phyloP scores from a whole-genome alignment of 2,888 invertebrate species.

The Cheiracanthium punctorium region DNA sequence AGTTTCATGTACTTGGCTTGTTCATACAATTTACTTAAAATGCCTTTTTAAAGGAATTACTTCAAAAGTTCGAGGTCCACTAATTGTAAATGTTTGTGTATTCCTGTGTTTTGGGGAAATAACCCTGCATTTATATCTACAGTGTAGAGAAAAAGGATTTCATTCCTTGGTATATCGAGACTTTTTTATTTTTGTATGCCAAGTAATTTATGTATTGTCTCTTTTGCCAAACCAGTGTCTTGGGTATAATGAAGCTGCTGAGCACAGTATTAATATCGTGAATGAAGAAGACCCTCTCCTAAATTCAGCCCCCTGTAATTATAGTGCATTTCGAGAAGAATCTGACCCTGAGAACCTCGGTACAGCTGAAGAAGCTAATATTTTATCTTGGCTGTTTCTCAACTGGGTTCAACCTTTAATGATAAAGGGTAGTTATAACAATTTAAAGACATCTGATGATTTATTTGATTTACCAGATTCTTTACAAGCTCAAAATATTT shows the following conservation, averaged over 20 bases:
- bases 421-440: constrained; percentile 51
- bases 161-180: background rate
- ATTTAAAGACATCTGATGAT: constrained; percentile 41
- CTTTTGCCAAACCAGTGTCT: constrained; percentile 19
- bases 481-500: constrained; percentile 25
- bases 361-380: constrained; percentile 49
- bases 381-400: constrained; percentile 54
- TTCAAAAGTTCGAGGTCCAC: constrained; percentile 22
- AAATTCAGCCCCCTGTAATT: constrained; percentile 11
- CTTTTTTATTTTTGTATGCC: constrained; percentile 7
- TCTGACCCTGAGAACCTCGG: constrained; percentile 47
- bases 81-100: constrained; percentile 17
- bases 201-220: constrained; percentile 28
- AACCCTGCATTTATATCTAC: constrained; percentile 22
- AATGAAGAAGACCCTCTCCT: constrained; percentile 45
- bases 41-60: constrained; percentile 26
- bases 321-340: constrained; percentile 50
- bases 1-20: constrained; percentile 20
- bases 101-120: constrained; percentile 24
- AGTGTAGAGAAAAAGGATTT: background rate
- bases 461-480: constrained; percentile 51
- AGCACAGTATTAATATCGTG: constrained; percentile 15
- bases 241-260: background rate
- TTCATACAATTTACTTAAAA: constrained; percentile 15
- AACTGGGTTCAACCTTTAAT: constrained; percentile 55